Conservation (phyloP, 2,113 vertebrate species). For the Sigmodon hispidus region DNA sequence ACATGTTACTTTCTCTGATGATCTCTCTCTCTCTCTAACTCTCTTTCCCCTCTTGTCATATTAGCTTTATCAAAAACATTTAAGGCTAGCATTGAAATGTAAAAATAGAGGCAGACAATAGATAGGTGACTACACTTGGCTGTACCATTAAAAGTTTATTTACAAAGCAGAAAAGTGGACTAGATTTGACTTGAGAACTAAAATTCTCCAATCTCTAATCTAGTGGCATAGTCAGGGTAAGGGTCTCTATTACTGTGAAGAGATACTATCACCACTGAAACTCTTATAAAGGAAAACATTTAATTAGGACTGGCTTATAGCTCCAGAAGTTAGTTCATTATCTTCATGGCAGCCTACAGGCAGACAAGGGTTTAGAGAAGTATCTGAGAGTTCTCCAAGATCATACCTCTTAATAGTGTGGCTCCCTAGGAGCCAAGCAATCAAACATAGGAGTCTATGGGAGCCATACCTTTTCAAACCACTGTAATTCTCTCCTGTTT, state of each 20-base stretch:
- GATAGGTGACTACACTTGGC: neutral
- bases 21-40: neutral
- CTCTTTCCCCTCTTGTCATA: neutral
- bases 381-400: neutral
- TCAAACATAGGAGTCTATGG: neutral
- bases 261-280: neutral
- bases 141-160: conserved; percentile 36
- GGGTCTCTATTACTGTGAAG: neutral
- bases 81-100: neutral
- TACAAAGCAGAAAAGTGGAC: neutral
- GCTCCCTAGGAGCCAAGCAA: neutral
- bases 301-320: neutral
- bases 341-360: neutral
- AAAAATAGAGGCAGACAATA: neutral
- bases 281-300: neutral
- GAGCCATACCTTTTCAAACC: neutral
- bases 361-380: neutral
- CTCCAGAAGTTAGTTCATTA: neutral
- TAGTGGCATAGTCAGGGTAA: neutral
- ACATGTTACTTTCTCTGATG: neutral
- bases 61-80: neutral
- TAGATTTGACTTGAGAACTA: neutral
- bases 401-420: neutral
- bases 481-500: neutral
- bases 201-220: neutral